Conservation (phyloP, 2,113 vertebrate species). For the Dicentrarchus labrax region DNA sequence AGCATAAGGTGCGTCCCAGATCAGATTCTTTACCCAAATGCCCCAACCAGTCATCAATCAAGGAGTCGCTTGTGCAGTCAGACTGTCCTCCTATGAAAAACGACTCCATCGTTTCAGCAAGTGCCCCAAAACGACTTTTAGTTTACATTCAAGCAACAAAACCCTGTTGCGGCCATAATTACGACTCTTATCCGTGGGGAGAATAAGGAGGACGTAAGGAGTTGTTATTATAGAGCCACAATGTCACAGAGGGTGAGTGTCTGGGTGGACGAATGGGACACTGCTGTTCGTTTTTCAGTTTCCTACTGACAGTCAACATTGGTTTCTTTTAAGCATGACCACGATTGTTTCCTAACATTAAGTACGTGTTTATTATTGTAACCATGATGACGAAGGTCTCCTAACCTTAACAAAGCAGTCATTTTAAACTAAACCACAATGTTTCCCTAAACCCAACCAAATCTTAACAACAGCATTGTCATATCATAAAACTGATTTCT, state of each 20-base stretch:
- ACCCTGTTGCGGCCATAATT: background rate
- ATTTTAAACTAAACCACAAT: background rate
- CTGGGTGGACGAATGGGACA: background rate
- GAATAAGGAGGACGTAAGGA: background rate
- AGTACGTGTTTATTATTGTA: background rate
- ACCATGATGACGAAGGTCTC: background rate
- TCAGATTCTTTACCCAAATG: background rate
- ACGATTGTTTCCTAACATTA: background rate
- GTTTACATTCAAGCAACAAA: constrained; percentile 1
- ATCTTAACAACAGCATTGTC: background rate
- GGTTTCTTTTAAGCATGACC: background rate
- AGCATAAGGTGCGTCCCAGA: background rate
- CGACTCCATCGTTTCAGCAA: background rate
- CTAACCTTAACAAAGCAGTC: background rate
- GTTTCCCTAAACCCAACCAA: background rate
- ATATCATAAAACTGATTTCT: background rate
- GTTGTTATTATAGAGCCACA: background rate
- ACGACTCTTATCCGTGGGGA: background rate
- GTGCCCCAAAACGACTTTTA: background rate
- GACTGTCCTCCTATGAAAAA: background rate
- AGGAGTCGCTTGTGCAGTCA: background rate
- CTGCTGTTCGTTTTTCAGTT: background rate
- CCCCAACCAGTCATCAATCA: background rate
- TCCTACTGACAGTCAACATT: background rate
- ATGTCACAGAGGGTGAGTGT: background rate